Evolutionary conservation across 2,888 invertebrate species (phyloP).

Genomic region (Synanthedon tipuliformis): DNA sequence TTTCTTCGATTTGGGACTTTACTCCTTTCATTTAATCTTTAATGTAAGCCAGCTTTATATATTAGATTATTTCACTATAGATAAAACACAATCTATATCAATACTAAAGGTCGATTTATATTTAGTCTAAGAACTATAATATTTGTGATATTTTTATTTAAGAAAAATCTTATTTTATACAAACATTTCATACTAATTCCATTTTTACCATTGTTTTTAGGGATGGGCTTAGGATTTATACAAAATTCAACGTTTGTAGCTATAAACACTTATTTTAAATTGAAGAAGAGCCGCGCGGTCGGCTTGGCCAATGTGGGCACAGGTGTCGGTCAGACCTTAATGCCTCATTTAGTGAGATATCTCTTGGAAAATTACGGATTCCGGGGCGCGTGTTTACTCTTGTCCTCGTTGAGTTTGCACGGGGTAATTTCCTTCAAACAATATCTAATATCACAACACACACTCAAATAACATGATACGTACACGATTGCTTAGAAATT

Average conservation of each 20-base stretch:
- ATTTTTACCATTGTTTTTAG: constrained; percentile 37
- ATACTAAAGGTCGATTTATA: no score
- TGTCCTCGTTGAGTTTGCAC: constrained; percentile 73
- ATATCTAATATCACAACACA: constrained; percentile 7
- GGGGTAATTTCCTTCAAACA: constrained; percentile 53
- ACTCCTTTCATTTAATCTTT: not conserved
- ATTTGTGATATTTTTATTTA: no score
- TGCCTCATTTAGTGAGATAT: constrained; percentile 77
- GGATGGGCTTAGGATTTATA: constrained; percentile 77
- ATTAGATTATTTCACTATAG: not conserved
- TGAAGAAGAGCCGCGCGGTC: constrained; percentile 77
- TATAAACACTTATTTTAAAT: constrained; percentile 77
- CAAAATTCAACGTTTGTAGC: constrained; percentile 79
- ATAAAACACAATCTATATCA: no score
- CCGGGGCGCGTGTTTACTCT: constrained; percentile 72
- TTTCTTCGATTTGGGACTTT: constrained; percentile 17
- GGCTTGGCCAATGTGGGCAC: constrained; percentile 82
- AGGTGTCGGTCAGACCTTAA: constrained; percentile 79
- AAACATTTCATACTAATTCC: no score
- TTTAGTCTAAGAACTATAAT: no score
- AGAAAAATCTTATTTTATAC: no score
- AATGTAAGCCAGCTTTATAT: not conserved
- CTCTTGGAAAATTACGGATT: constrained; percentile 75
- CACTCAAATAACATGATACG: constrained; percentile 1
- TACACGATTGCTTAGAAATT: not conserved